Conservation (phyloP, 2,113 vertebrate species). For the Oxygymnocypris stewartii region DNA sequence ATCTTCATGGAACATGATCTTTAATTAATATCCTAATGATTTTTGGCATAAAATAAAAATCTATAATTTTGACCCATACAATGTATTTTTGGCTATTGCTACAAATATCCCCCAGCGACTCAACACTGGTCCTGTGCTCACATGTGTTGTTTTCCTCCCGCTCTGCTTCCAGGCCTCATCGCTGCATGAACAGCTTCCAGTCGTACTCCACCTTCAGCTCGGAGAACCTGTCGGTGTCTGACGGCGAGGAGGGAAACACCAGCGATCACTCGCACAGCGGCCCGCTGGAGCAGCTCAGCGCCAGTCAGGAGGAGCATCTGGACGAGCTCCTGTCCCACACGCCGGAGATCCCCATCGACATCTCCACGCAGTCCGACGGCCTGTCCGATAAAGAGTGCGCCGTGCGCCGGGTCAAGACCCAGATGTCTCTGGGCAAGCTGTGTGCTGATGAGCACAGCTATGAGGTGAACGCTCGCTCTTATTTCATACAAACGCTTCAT, state of each 20-base stretch:
- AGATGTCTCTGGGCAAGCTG: constrained; percentile 97
- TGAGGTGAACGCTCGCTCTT: constrained; percentile 77
- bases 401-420: constrained; percentile 94
- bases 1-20: no score
- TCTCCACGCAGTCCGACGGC: constrained; percentile 95
- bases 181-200: constrained; percentile 95
- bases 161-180: constrained; percentile 81
- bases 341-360: constrained; percentile 96
- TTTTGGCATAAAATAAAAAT: no score
- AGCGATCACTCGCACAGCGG: constrained; percentile 93
- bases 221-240: constrained; percentile 95
- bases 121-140: no score
- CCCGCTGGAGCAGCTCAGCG: constrained; percentile 83
- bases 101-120: no score
- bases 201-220: constrained; percentile 99
- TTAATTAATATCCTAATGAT: no score
- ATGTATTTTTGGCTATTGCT: no score
- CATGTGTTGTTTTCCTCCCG: no score
- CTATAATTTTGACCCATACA: no score
- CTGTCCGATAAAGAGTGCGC: constrained; percentile 98
- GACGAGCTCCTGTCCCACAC: constrained; percentile 94
- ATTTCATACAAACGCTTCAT: no score
- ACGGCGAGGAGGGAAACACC: constrained; percentile 97
- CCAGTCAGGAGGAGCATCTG: constrained; percentile 83
- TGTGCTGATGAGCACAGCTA: constrained; percentile 90